phyloP scores from a whole-genome alignment of 2,113 vertebrate genomes.

The Rhea americana region DNA sequence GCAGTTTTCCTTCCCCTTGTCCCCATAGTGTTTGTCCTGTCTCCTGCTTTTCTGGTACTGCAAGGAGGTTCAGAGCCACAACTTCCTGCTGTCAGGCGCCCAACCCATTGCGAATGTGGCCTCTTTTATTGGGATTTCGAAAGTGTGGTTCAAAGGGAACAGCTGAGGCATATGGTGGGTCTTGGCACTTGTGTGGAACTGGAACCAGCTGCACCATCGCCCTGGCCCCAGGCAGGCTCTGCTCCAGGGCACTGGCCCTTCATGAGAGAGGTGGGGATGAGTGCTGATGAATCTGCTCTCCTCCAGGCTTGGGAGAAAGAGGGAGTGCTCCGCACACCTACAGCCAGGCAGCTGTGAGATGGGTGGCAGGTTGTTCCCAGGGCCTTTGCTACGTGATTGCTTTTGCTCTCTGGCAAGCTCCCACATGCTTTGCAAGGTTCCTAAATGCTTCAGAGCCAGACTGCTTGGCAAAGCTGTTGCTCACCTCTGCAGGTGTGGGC shows the following conservation, averaged over 20 bases:
- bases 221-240: not conserved
- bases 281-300: not conserved
- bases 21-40: not conserved
- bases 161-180: not conserved
- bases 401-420: slow-evolving; percentile 45
- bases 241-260: not conserved
- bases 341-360: not conserved
- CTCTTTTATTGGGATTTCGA: not conserved
- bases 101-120: fast-evolving
- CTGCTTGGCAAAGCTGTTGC: slow-evolving; percentile 33
- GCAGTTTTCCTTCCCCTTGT: not conserved
- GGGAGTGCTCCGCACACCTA: slow-evolving; percentile 17
- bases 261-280: not conserved
- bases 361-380: slow-evolving; percentile 43
- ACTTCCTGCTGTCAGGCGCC: not conserved
- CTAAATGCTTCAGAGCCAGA: not conserved
- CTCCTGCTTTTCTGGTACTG: not conserved
- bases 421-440: slow-evolving; percentile 25
- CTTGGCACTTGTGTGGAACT: not conserved
- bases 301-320: slow-evolving; percentile 22
- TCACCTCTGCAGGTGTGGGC: slow-evolving; percentile 27
- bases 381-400: slow-evolving; percentile 21
- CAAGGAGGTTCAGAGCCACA: fast-evolving
- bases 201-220: not conserved
- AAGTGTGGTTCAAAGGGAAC: not conserved